A percentile compares a stretch with the other conserved stretches of the same genome.
Evolutionary conservation across 2,113 vertebrate species (phyloP).

Genomic region (Nipponia nippon): DNA sequence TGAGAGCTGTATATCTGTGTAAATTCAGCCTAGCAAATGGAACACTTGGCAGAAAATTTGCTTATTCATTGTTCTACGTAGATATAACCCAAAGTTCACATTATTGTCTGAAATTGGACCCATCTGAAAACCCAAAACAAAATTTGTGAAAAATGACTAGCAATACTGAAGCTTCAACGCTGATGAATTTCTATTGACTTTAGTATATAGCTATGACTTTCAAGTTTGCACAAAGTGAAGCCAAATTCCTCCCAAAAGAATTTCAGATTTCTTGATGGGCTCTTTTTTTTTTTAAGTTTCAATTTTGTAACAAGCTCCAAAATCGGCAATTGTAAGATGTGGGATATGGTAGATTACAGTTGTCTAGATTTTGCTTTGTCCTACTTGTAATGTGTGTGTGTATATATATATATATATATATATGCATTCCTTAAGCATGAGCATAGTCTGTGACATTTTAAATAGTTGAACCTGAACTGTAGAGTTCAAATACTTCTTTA

Average conservation of each 20-base stretch:
- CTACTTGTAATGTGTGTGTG: neutral
- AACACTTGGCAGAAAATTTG: neutral
- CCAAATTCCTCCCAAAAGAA: neutral
- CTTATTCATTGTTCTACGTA: neutral
- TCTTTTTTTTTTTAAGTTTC: neutral
- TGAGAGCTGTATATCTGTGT: neutral
- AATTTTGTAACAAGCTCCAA: neutral
- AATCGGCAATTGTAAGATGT: neutral
- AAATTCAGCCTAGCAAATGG: neutral
- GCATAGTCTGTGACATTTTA: neutral
- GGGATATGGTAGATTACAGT: neutral
- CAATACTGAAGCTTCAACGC: neutral
- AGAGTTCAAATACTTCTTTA: neutral
- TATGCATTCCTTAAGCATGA: neutral
- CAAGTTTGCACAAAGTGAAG: neutral
- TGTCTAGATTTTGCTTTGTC: neutral
- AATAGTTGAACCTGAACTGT: neutral
- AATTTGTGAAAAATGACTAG: neutral
- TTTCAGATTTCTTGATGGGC: neutral
- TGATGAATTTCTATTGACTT: neutral
- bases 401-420: neutral
- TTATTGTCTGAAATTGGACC: neutral
- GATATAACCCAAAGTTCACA: neutral
- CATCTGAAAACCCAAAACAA: neutral
- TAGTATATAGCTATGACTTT: neutral